phyloP scores from a whole-genome alignment of 1,140 invertebrate species.

The Uloborus diversus region DNA sequence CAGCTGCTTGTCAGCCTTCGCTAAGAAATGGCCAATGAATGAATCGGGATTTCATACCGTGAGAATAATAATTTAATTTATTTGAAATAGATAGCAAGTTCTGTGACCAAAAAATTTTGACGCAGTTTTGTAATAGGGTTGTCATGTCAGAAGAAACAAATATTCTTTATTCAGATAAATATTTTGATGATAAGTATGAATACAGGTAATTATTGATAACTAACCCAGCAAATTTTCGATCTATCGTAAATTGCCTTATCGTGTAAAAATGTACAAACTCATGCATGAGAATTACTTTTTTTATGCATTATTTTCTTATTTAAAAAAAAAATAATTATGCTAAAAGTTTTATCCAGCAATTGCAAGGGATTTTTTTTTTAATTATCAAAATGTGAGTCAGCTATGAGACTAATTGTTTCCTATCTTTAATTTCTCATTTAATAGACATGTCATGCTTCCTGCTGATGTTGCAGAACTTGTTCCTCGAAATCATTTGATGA shows the following conservation, averaged over 20 bases:
- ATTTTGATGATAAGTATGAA: constrained; percentile 59
- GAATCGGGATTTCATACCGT: too few relatives aligned
- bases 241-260: too few relatives aligned
- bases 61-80: too few relatives aligned
- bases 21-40: too few relatives aligned
- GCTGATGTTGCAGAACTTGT: constrained; percentile 88
- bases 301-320: background rate
- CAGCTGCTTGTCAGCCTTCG: too few relatives aligned
- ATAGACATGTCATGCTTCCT: constrained; percentile 90
- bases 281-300: background rate
- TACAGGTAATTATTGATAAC: constrained; percentile 58
- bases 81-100: too few relatives aligned
- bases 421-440: constrained; percentile 14
- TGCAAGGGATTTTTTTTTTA: background rate
- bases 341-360: background rate
- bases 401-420: too few relatives aligned
- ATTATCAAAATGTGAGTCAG: background rate
- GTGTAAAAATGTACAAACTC: background rate
- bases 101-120: too few relatives aligned
- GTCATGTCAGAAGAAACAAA: too few relatives aligned
- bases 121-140: too few relatives aligned
- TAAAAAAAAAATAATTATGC: background rate
- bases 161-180: constrained; percentile 58
- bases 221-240: too few relatives aligned
- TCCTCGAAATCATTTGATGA: constrained; percentile 90